Percentiles rank a stretch among this genome's conserved stretches.
Evolutionary conservation across 2,797 vertebrate species (phyloP).

Genomic region (Bradypodion pumilum): DNA sequence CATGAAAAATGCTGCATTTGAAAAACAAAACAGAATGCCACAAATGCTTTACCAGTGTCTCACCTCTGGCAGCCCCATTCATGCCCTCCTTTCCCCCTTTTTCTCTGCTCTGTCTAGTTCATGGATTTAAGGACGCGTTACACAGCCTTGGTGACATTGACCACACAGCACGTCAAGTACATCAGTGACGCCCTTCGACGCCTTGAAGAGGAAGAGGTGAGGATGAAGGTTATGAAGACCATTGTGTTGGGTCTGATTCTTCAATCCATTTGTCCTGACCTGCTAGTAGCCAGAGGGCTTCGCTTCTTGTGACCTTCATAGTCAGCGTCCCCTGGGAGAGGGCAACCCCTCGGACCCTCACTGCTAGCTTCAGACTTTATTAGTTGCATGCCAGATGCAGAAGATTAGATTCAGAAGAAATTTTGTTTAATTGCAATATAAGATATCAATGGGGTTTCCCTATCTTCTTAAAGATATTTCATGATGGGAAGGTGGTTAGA

Average conservation of each 20-base stretch:
- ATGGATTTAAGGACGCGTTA: conserved; percentile 97
- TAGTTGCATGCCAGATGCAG: no score
- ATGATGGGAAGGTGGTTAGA: no score
- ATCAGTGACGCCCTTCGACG: conserved; percentile 93
- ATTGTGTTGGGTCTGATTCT: neutral
- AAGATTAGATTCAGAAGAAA: no score
- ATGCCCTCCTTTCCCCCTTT: neutral
- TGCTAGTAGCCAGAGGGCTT: no score
- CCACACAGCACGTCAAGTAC: conserved; percentile 97
- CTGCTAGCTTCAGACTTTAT: no score
- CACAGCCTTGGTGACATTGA: conserved; percentile 94
- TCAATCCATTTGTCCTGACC: neutral
- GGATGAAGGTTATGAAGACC: accelerated
- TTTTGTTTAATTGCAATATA: no score
- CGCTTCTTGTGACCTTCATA: neutral
- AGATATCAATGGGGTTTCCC: no score
- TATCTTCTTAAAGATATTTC: no score
- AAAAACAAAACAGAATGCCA: neutral
- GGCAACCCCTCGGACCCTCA: no score
- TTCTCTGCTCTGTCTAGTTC: conserved; percentile 75
- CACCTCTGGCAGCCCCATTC: no score
- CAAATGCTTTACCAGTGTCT: no score
- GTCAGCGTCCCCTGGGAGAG: no score
- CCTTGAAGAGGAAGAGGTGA: conserved; percentile 96
- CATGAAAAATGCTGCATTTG: neutral